These are phyloP conservation scores for Rhorus exstirpatorius DNA, from an alignment of 2,888 invertebrate genomes.

Conservation along the genomic window DNA sequence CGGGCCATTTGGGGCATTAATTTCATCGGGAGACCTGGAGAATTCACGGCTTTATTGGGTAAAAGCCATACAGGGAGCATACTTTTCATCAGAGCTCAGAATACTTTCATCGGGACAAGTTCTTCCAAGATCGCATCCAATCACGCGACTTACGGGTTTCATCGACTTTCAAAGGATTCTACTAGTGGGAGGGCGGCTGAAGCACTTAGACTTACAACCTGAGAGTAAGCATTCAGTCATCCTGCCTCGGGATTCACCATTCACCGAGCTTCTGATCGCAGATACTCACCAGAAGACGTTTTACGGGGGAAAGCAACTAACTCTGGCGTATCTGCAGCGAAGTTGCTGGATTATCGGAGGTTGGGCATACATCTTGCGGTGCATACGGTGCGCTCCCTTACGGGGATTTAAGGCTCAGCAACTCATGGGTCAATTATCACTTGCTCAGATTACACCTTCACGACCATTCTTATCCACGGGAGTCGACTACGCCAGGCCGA, in stretches of 20 bases:
- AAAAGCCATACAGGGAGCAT: neutral
- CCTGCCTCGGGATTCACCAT: conserved; percentile 3
- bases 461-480: conserved; percentile 48
- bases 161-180: conserved; percentile 31
- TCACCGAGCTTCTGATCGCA: conserved; percentile 30
- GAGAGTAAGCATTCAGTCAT: conserved; percentile 39
- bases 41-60: conserved; percentile 23
- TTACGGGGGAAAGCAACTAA: conserved; percentile 12
- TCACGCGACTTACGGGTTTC: conserved; percentile 23
- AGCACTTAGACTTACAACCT: conserved; percentile 24
- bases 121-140: conserved; percentile 3
- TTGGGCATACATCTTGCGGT: conserved; percentile 41
- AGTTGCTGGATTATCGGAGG: conserved; percentile 61
- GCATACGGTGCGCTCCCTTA: conserved; percentile 37
- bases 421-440: conserved; percentile 75
- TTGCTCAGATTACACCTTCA: conserved; percentile 20
- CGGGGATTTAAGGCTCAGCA: conserved; percentile 59
- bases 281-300: neutral
- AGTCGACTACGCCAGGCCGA: conserved; percentile 48
- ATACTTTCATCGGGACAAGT: neutral
- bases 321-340: conserved; percentile 2
- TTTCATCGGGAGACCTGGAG: conserved; percentile 19
- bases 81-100: neutral
- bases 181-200: conserved; percentile 36
- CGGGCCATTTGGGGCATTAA: neutral